Base-by-base conservation (phyloP, 2,888 invertebrate species). In the Hirtodrosophila alboralis region DNA sequence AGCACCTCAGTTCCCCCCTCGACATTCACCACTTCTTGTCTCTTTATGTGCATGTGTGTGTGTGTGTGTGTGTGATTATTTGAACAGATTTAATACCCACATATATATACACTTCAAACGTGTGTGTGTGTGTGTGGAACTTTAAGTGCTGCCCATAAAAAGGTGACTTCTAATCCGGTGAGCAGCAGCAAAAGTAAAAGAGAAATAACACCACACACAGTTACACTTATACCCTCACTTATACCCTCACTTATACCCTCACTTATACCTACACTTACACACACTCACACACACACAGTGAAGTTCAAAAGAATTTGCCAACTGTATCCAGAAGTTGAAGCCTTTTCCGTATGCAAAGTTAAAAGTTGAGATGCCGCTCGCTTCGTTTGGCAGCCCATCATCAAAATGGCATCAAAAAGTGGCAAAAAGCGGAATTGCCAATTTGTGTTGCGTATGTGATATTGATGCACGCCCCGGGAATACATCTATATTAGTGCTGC, bases 21-120 rank as follows among this genome's bases (percentile, higher is more conserved):
- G n/a, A 47, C 34, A n/a, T 23, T 9, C 9, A 2, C 31, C 27
- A 13, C 9, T 6, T 6, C 38, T 6, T 8, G 12, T 2, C 47
- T 30, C 13, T n/a, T 27, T 4, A 5, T 27, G 13, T 23, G n/a
- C 14, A 27, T 33, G 5, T 51, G 30, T 45, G n/a, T 44, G 45
- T 62, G 41, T 47, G 37, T 60, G 28, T 65, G 60, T 61, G 60
- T 75, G 69, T 61, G 84, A 76, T 78, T 84, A 76, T 81, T 81
- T 84, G 79, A 81, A 84, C 81, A 76, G 81, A 81, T 78, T 78
- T 81, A 78, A 78, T 78, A 78, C 79, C 63, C 62, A 61, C 41
- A 78, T 83, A 75, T 45, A 78, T 83, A 75, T 60, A 70, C 61
- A 60, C 59, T 58, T 44, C 21, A 40, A 10, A 2, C 18, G 27